Evolutionary conservation across 1,140 invertebrate species (phyloP).

Genomic region (Asobara japonica): DNA sequence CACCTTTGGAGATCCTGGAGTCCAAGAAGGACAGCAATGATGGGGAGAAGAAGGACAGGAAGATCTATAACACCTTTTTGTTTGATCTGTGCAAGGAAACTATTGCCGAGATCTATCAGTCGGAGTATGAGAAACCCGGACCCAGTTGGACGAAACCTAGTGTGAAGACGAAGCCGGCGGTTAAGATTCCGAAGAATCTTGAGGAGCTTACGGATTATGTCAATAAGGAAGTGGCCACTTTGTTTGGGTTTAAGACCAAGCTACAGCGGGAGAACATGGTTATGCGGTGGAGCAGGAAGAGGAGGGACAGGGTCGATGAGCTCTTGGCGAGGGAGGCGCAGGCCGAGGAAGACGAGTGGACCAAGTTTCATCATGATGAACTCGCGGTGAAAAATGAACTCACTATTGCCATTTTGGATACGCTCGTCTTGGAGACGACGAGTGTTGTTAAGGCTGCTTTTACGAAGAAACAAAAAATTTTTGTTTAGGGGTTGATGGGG

Average conservation of each 20-base stretch:
- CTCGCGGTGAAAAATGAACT: conserved; percentile 75
- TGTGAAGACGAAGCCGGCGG: conserved; percentile 56
- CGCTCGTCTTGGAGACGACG: conserved; percentile 72
- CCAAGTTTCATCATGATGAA: conserved; percentile 77
- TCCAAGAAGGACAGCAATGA: conserved; percentile 59
- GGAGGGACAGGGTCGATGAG: conserved; percentile 78
- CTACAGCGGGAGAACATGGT: conserved; percentile 69
- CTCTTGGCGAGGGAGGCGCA: conserved; percentile 75
- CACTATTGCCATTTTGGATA: conserved; percentile 72
- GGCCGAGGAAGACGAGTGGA: conserved; percentile 77
- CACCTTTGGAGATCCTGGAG: conserved; percentile 58
- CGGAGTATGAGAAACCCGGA: conserved; percentile 61
- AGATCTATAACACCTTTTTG: conserved; percentile 68
- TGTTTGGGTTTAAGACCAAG: conserved; percentile 70
- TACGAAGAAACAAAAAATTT: conserved; percentile 56
- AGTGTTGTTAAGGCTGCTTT: conserved; percentile 58
- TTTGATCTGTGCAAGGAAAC: conserved; percentile 76
- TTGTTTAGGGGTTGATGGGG: conserved; percentile 71
- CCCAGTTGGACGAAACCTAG: conserved; percentile 69
- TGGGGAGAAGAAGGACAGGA: conserved; percentile 53
- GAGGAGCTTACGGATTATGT: conserved; percentile 67
- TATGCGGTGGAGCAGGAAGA: conserved; percentile 75
- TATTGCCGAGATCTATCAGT: conserved; percentile 65
- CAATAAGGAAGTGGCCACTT: conserved; percentile 66
- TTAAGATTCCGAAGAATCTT: conserved; percentile 60